Evolutionary conservation across 2,888 invertebrate genomes (phyloP).

Genomic region (Doris montereyensis): DNA sequence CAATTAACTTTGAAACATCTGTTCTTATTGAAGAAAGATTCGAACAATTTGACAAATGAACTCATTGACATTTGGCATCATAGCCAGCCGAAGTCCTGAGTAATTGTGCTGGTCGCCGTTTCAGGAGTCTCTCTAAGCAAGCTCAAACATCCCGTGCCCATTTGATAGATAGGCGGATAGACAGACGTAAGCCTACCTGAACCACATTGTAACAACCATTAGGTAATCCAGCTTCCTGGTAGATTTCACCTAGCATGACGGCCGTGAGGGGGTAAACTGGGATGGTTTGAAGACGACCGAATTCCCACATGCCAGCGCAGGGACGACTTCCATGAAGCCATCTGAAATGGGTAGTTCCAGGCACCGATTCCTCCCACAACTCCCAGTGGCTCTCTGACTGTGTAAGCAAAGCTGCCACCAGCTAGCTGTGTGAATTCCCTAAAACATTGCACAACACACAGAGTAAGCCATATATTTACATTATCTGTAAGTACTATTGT

Average conservation of each 20-base stretch:
- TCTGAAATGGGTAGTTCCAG: slow-evolving; percentile 78
- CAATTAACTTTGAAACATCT: too few species aligned
- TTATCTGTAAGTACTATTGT: too few species aligned
- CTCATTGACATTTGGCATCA: too few species aligned
- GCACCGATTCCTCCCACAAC: slow-evolving; percentile 77
- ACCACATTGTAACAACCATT: slow-evolving; percentile 76
- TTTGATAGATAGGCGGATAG: too few species aligned
- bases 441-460: too few species aligned
- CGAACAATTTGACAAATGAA: too few species aligned
- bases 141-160: too few species aligned
- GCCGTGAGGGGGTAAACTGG: slow-evolving; percentile 76
- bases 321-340: slow-evolving; percentile 74
- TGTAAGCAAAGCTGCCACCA: slow-evolving; percentile 75
- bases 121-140: too few species aligned
- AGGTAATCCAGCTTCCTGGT: slow-evolving; percentile 75
- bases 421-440: slow-evolving; percentile 74
- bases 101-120: too few species aligned
- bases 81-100: too few species aligned
- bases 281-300: slow-evolving; percentile 77
- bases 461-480: too few species aligned
- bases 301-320: slow-evolving; percentile 76
- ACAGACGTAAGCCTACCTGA: slow-evolving; percentile 70
- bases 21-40: too few species aligned
- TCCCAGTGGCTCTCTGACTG: slow-evolving; percentile 76
- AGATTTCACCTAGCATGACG: slow-evolving; percentile 75